These are phyloP conservation scores for Trogon surrucura DNA, from an alignment of 2,113 vertebrate species.

Conservation along the genomic window DNA sequence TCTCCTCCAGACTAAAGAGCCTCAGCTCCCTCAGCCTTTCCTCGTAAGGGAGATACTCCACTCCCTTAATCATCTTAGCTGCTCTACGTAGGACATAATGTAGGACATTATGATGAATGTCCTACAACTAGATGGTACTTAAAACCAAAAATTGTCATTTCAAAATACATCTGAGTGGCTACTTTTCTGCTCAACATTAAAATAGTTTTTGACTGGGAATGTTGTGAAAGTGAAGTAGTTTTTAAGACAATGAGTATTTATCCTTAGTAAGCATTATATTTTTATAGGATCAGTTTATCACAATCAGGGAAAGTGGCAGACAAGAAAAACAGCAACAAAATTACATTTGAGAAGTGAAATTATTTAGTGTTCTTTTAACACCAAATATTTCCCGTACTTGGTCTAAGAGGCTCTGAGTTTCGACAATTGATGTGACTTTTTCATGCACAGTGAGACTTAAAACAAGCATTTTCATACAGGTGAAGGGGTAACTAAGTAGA, in stretches of 20 bases:
- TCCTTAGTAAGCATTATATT: background rate
- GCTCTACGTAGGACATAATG: too few relatives aligned
- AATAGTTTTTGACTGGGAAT: background rate
- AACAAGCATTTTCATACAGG: background rate
- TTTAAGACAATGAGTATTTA: background rate
- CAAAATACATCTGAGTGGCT: background rate
- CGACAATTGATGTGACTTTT: background rate
- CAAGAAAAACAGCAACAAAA: background rate
- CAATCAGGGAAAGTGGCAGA: background rate
- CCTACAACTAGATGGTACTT: background rate
- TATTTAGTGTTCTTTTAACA: background rate
- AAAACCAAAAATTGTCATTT: background rate
- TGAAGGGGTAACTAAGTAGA: background rate
- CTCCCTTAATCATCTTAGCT: too few relatives aligned
- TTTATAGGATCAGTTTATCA: background rate
- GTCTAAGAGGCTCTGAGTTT: background rate
- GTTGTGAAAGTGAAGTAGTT: background rate
- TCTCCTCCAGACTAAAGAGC: too few relatives aligned
- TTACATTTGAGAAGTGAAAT: background rate
- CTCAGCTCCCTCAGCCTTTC: too few relatives aligned
- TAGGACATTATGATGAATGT: rapidly evolving
- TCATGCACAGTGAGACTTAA: background rate
- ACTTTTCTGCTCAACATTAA: background rate
- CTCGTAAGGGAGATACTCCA: too few relatives aligned
- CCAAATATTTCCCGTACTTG: background rate